Percentiles rank a stretch among this genome's conserved stretches.
These are phyloP conservation scores for Cryptotis parvus DNA, from an alignment of 2,113 vertebrate species.

Conservation along the genomic window DNA sequence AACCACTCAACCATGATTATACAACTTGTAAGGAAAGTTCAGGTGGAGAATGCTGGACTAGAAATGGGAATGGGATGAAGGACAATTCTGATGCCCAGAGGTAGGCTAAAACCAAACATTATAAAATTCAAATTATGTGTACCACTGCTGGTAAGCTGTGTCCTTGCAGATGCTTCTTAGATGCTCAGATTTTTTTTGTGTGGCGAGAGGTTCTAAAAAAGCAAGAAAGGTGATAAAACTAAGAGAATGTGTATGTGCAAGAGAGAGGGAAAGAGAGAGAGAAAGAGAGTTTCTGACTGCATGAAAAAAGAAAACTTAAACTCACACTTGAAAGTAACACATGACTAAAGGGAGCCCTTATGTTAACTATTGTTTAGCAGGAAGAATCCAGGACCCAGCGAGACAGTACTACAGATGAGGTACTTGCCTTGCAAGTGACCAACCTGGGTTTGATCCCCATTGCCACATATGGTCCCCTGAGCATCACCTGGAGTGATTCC, in stretches of 20 bases:
- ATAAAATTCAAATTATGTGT: not conserved
- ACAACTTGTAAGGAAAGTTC: too few species aligned
- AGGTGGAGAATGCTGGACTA: not conserved
- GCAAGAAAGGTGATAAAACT: not conserved
- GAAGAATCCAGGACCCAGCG: not conserved
- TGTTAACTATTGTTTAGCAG: conserved; percentile 44
- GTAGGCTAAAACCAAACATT: not conserved
- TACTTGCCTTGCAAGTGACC: too few species aligned
- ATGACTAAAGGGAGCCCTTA: conserved; percentile 24
- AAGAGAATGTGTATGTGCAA: not conserved
- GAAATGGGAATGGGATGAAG: not conserved
- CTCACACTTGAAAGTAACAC: conserved; percentile 14
- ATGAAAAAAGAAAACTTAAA: conserved; percentile 20
- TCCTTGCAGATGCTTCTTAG: conserved; percentile 5
- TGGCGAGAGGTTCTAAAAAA: not conserved
- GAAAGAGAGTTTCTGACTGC: not conserved
- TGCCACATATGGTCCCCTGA: too few species aligned
- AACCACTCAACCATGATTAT: too few species aligned
- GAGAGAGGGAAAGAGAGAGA: not conserved
- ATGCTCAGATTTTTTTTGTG: not conserved
- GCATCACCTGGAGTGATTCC: too few species aligned
- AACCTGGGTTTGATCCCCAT: too few species aligned
- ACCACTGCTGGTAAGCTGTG: not conserved
- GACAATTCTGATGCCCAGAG: not conserved
- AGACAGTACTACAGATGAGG: too few species aligned